Conservation (phyloP, 2,113 vertebrate species). For the Sinocyclocheilus rhinocerous region DNA sequence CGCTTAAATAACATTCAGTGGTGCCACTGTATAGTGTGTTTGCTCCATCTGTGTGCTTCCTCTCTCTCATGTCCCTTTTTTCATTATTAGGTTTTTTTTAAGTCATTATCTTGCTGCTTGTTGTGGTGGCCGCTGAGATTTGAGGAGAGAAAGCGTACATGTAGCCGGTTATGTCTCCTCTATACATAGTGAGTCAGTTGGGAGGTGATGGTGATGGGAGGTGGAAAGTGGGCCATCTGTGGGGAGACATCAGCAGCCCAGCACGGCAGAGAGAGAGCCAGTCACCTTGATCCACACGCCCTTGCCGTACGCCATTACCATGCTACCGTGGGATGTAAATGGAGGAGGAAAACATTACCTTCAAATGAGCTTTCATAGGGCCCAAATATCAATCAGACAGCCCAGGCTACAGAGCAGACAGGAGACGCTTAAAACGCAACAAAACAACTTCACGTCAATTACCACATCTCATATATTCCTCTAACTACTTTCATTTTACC, state of each 20-base stretch:
- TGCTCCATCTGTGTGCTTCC: slow-evolving; percentile 1
- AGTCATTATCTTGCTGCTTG: slow-evolving; percentile 20
- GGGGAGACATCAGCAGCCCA: slow-evolving; percentile 54
- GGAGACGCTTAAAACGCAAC: slow-evolving; percentile 33
- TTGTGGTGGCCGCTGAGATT: slow-evolving; percentile 31
- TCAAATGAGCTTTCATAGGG: slow-evolving; percentile 73
- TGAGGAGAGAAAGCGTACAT: slow-evolving; percentile 29
- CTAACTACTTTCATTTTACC: slow-evolving; percentile 7
- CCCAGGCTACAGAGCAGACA: slow-evolving; percentile 40
- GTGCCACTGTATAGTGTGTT: slow-evolving; percentile 9
- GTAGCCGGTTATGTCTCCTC: slow-evolving; percentile 36
- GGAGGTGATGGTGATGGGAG: slow-evolving; percentile 53
- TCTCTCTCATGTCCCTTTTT: not conserved
- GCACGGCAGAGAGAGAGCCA: slow-evolving; percentile 48
- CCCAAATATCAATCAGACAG: slow-evolving; percentile 66
- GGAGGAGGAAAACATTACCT: slow-evolving; percentile 70
- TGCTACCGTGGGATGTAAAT: slow-evolving; percentile 76
- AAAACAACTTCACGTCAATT: slow-evolving; percentile 39
- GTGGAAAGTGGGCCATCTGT: slow-evolving; percentile 61
- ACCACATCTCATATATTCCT: slow-evolving; percentile 22
- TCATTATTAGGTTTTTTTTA: slow-evolving; percentile 15
- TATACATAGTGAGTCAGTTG: slow-evolving; percentile 44
- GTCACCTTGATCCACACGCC: slow-evolving; percentile 82
- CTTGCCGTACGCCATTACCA: slow-evolving; percentile 77
- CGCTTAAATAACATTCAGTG: not conserved